Base-by-base conservation (phyloP, 2,888 invertebrate genomes). In the Troglohyphantes excavatus region DNA sequence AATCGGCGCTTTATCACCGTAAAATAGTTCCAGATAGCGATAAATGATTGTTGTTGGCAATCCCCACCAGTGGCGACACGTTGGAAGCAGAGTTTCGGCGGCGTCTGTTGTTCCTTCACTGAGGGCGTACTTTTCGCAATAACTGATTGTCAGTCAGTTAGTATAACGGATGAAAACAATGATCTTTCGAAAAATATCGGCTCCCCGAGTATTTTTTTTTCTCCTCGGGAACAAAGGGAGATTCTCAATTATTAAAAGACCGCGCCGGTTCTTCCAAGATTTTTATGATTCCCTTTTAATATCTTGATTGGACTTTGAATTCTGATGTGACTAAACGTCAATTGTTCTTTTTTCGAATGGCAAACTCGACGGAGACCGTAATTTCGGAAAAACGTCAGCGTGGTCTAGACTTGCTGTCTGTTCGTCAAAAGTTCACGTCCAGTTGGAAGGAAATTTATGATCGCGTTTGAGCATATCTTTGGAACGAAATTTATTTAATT, bases 41-140 rank as follows among this genome's bases (percentile, higher is more conserved):
- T 82, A 43, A 61, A 43, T 6, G 1, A 6, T 2, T 59, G 39
- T 75, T 19, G n/a, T 27, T 82, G 53, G 76, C 17, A 88, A 65
- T 29, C 87, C 68, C 5, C 23, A 13, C 33, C 23, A 6, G 21
- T 27, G 68, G 73, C 81, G 75, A 73, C 81, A 88, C 27, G 21
- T 46, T 82, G 88, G 82, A 82, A 76, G 81, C 88, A 63, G 88
- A 53, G 65, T 63, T 83, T 73, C 61, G 75, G 65, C 87, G 87
- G 88, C 88, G 88, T 88, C 88, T 82, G 88, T n/a, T n/a, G n/a
- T 82, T 88, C 46, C 81, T 82, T 39, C 81, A 29, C 82, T 68
- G 88, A 88, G 88, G 87, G 88, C 88, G 88, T 81, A n/a, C 17
- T 88, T 88, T 88, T 75, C 82, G 82, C 61, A 88, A 88, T 81